Evolutionary conservation across 2,113 vertebrate genomes (phyloP), one percentile per base, ranked within the genome.

Genomic region (Ptilorrhoa leucosticta): DNA sequence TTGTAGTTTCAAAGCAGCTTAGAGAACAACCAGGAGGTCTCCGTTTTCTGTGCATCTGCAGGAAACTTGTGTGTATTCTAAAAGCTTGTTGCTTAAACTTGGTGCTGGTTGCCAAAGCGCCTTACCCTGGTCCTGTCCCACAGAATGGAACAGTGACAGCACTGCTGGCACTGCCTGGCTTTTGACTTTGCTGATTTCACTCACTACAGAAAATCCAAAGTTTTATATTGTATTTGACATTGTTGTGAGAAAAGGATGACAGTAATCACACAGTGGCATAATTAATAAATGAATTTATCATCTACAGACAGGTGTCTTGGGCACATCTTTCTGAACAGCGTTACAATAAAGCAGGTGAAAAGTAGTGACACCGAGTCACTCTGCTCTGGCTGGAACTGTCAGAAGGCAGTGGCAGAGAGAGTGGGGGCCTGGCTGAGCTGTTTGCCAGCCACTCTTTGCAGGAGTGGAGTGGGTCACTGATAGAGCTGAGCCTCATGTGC

Each of bases 21-120:
- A 93, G 42, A 54, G 83, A 86, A 69, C 79, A 90, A 45, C 60
- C 69, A 84, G 84, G 79, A 68, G 21, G 39, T 90, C 64, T 93
- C n/a, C n/a, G 53, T 89, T 96, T 93, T 93, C 57, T 61, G 15
- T 56, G 44, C 78, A 63, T 47, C 87, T 90, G 84, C 65, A 84
- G 84, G 88, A 94, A 96, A 87, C 73, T 81, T 42, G 56, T 42
- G 37, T 2, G 3, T 37, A 18, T 56, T 86, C 6, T 20, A 39
- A 58, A 48, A 90, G 40, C 81, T 77, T 50, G 15, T 94, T 31
- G 14, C 89, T 90, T 95, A 76, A 94, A 87, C 63, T 87, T 53
- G 97, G 97, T 98, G 96, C 96, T 97, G 83, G 92, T 93, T 93
- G 64, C 95, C 87, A 91, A 96, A 94, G 85, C 68, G 95, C 86